phyloP scores from a whole-genome alignment of 2,888 invertebrate genomes.

The Cheilosia variabilis region DNA sequence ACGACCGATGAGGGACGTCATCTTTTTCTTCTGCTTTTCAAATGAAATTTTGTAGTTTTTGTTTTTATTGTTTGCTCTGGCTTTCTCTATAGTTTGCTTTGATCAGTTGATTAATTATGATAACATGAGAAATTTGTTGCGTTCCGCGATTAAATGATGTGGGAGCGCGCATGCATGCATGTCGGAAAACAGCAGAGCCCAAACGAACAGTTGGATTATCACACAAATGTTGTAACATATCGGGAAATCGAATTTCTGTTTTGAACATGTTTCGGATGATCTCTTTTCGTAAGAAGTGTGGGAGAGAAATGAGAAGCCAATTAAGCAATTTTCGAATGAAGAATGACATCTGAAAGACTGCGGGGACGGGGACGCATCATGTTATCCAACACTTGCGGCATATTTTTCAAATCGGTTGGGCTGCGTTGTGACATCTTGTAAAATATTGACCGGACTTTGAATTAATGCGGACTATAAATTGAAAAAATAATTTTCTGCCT shows the following conservation, averaged over 20 bases:
- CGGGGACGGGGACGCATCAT: conserved; percentile 33
- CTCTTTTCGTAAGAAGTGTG: conserved; percentile 62
- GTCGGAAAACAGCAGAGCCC: background rate
- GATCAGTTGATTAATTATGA: conserved; percentile 72
- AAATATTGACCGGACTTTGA: conserved; percentile 8
- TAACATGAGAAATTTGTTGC: conserved; percentile 73
- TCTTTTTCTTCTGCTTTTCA: background rate
- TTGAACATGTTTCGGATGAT: conserved; percentile 52
- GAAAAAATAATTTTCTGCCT: too few relatives aligned
- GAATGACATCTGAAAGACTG: conserved; percentile 58
- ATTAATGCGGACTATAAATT: background rate
- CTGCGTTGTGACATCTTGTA: conserved; percentile 40
- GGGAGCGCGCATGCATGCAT: conserved; percentile 27
- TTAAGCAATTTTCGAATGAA: conserved; percentile 60
- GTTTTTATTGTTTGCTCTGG: conserved; percentile 20
- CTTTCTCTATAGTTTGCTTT: conserved; percentile 39
- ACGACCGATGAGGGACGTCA: background rate
- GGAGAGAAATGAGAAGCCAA: conserved; percentile 55
- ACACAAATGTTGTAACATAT: conserved; percentile 66
- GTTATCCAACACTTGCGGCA: conserved; percentile 51
- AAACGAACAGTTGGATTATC: conserved; percentile 40
- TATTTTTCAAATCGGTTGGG: conserved; percentile 37
- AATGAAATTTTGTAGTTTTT: conserved; percentile 46
- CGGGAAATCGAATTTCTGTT: conserved; percentile 58
- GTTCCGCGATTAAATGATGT: conserved; percentile 56